Conservation (phyloP, 2,888 invertebrate genomes). For the Drosophila quasianomalipes region DNA sequence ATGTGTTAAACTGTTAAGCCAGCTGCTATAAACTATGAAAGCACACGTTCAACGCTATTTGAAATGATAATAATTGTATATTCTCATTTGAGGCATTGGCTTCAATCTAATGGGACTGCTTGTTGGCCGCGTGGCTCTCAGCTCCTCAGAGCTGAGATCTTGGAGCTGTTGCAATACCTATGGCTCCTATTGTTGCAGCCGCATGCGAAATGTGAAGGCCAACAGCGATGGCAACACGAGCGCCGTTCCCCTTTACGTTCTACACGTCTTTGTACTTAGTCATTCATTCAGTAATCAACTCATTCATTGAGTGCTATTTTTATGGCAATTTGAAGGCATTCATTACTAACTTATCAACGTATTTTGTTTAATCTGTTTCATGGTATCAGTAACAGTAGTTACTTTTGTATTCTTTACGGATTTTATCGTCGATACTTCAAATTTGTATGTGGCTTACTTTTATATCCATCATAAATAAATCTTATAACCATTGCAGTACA, state of each 20-base stretch:
- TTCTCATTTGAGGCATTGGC: slow-evolving; percentile 30
- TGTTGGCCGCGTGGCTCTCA: slow-evolving; percentile 41
- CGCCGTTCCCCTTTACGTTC: slow-evolving; percentile 1
- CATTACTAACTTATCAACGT: slow-evolving; percentile 53
- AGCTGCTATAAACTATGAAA: slow-evolving; percentile 12
- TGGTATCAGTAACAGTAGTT: slow-evolving; percentile 36
- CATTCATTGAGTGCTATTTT: slow-evolving; percentile 53
- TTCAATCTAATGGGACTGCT: slow-evolving; percentile 31
- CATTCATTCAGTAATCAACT: slow-evolving; percentile 46
- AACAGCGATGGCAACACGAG: slow-evolving; percentile 38
- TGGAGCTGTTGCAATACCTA: slow-evolving; percentile 51
- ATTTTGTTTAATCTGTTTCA: slow-evolving; percentile 34
- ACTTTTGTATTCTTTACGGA: slow-evolving; percentile 15
- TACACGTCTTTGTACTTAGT: slow-evolving; percentile 9
- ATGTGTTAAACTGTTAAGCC: slow-evolving; percentile 52
- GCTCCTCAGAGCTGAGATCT: slow-evolving; percentile 10
- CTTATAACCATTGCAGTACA: not conserved
- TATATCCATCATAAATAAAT: not conserved
- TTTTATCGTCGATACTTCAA: slow-evolving; percentile 14
- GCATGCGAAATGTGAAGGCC: slow-evolving; percentile 76
- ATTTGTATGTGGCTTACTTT: not conserved
- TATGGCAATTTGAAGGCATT: slow-evolving; percentile 53
- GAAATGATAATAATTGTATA: slow-evolving; percentile 32
- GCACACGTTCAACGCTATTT: not conserved
- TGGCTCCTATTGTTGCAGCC: slow-evolving; percentile 65